Evolutionary conservation across 2,797 vertebrate species (phyloP), one percentile per base, ranked within the genome.

Genomic region (Acropternis orthonyx): DNA sequence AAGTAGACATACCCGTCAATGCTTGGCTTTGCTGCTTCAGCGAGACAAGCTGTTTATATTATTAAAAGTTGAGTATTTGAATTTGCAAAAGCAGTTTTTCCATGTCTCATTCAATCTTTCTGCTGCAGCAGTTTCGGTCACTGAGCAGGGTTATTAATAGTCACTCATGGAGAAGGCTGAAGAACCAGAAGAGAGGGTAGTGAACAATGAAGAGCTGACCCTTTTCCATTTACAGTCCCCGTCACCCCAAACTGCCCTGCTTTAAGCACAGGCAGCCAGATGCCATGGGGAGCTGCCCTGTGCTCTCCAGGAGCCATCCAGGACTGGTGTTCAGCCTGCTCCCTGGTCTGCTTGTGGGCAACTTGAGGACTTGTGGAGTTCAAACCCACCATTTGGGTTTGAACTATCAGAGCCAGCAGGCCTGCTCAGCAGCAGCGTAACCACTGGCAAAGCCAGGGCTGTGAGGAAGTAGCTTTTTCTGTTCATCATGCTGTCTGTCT

Each of bases 1-100:
- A 95, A 95, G 89, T 52, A 85, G 90, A 71, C 77, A n/a, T 92
- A 66, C 55, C 39, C 37, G 19, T 77, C 88, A 88, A 36, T 3
- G 10, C 68, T n/a, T 6, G 5, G 59, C 48, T 88, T 89, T 93
- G 88, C 90, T 96, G 90, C 71, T 93, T 95, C 89, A 93, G 88
- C 83, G 93, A 85, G 90, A 63, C 56, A 82, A 89, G 62, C 66
- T 92, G 72, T 83, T 96, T 94, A 69, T 81, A 15, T 92, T 95
- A 91, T 83, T 89, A 56, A 65, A 95, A 85, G 69, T 69, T 5
- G 12, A 46, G 46, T 61, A 63, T 89, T 91, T 91, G 79, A 85
- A 88, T 91, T 92, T n/a, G 6, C 71, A 80, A 89, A 93, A 94
- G 79, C 71, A 87, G 17, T 41, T 95, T 85, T 91, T 69, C 46